A percentile compares a stretch with the other conserved stretches of the same genome.
Conservation (phyloP, 2,797 vertebrate species). For the Acanthiza pusilla region DNA sequence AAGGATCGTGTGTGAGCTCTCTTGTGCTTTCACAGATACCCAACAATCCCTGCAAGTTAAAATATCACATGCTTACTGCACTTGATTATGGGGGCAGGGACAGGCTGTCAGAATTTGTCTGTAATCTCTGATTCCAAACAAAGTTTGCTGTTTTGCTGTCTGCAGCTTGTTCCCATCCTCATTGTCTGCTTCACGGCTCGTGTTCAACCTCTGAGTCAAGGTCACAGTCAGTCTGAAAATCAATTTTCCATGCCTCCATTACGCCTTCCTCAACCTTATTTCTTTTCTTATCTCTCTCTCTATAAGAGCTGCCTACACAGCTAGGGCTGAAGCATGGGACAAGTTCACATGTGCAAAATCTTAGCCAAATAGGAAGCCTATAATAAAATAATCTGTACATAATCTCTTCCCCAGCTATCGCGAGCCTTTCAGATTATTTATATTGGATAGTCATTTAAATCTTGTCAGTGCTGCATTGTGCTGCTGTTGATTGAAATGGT, state of each 20-base stretch:
- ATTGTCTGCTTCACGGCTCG: slow-evolving; percentile 2
- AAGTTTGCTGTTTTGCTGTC: not conserved
- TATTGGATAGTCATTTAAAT: slow-evolving; percentile 17
- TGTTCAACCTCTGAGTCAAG: not conserved
- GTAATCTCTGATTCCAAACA: not conserved
- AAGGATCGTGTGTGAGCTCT: not conserved
- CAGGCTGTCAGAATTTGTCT: not conserved
- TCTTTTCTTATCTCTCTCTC: slow-evolving; percentile 13
- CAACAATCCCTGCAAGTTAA: not conserved
- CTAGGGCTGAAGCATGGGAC: not conserved
- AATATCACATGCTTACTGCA: not conserved
- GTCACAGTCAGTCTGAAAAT: slow-evolving; percentile 41
- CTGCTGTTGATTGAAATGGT: slow-evolving; percentile 44
- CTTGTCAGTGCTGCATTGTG: slow-evolving; percentile 40
- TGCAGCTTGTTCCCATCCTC: not conserved
- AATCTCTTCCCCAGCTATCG: not conserved
- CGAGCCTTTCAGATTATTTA: not conserved
- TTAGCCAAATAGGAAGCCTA: not conserved
- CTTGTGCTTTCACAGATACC: not conserved
- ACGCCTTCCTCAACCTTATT: not conserved
- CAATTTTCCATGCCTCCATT: slow-evolving; percentile 30
- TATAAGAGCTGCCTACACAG: not conserved
- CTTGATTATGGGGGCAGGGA: not conserved
- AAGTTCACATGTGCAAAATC: not conserved
- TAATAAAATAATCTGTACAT: slow-evolving; percentile 4